phyloP scores from a whole-genome alignment of 2,113 vertebrate species.

The Rhabdomys dilectus region DNA sequence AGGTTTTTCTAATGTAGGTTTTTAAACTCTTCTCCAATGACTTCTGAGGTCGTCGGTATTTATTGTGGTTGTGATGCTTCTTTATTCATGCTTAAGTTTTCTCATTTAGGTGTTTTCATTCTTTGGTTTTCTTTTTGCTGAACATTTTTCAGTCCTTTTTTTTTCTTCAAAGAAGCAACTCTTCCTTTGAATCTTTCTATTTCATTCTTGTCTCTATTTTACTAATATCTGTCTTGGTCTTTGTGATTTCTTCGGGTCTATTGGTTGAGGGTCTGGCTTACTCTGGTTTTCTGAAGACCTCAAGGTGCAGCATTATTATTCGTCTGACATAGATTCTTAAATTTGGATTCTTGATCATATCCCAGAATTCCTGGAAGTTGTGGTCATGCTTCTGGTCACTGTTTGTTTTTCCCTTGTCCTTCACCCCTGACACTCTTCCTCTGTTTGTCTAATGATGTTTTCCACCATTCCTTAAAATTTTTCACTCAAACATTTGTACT shows the following conservation, averaged over 20 bases:
- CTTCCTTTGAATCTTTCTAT: background rate
- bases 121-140: background rate
- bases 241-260: background rate
- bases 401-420: background rate
- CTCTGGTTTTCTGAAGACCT: background rate
- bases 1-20: background rate
- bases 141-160: background rate
- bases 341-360: background rate
- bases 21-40: background rate
- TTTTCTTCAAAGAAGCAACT: background rate
- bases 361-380: background rate
- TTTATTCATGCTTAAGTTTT: background rate
- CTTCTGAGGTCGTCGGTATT: background rate
- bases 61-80: background rate
- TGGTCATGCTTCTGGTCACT: background rate
- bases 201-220: background rate
- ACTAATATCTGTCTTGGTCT: background rate
- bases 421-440: background rate
- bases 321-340: background rate
- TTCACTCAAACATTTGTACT: background rate
- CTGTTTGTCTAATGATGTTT: background rate
- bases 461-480: no score
- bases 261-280: background rate
- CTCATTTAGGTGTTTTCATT: background rate
- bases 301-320: background rate